phyloP scores from a whole-genome alignment of 2,888 invertebrate species.

The Pachliopta kotzebuea region DNA sequence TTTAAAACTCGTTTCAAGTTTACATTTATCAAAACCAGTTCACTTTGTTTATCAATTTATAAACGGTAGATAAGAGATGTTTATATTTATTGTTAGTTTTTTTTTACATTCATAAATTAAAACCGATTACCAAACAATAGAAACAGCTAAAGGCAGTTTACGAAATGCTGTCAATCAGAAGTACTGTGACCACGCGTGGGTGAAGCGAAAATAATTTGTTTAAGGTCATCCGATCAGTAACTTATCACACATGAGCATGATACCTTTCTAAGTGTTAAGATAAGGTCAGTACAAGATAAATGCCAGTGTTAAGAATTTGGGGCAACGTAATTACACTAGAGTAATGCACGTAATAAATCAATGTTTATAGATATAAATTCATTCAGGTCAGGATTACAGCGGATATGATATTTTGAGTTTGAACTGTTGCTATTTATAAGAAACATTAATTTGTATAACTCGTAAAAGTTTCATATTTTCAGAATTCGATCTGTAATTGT shows the following conservation, averaged over 20 bases:
- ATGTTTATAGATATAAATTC: conserved; percentile 14
- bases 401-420: neutral
- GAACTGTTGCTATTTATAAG: too few species aligned
- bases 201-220: conserved; percentile 33
- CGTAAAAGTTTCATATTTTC: too few species aligned
- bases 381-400: conserved; percentile 6
- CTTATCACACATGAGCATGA: conserved; percentile 35
- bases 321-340: conserved; percentile 28
- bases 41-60: neutral
- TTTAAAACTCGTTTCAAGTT: neutral
- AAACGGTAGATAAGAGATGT: conserved; percentile 2
- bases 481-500: too few species aligned
- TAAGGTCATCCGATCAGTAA: conserved; percentile 36
- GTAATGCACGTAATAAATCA: conserved; percentile 17
- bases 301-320: conserved; percentile 35
- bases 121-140: conserved; percentile 15
- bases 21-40: neutral
- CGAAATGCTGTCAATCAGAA: conserved; percentile 13
- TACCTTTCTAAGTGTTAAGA: conserved; percentile 38
- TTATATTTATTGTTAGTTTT: neutral
- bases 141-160: neutral
- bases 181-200: conserved; percentile 17
- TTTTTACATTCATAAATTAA: neutral
- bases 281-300: conserved; percentile 38
- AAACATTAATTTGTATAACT: neutral